Evolutionary conservation across 1,140 invertebrate genomes (phyloP).

Genomic region (Eumaeus atala): DNA sequence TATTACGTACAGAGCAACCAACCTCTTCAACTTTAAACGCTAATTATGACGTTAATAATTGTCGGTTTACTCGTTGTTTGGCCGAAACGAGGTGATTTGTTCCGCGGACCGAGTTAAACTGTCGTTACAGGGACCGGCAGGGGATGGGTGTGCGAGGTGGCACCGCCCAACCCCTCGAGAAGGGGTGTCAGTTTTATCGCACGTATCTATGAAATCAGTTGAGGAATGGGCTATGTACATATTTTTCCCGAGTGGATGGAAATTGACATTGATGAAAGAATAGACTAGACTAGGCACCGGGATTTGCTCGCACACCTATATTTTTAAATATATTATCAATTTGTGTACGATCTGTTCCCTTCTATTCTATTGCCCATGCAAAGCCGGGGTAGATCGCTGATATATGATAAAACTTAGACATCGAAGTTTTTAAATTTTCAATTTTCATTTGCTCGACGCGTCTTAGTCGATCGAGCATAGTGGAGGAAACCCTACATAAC

Average conservation of each 20-base stretch:
- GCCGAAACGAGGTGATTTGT: slow-evolving; percentile 50
- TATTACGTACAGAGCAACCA: neutral
- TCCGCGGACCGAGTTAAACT: slow-evolving; percentile 48
- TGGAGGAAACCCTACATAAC: too few relatives aligned
- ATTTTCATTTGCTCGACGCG: too few relatives aligned
- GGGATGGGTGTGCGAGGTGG: slow-evolving; percentile 28
- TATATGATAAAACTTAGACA: too few relatives aligned
- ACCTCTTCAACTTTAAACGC: slow-evolving; percentile 24
- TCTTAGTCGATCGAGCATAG: too few relatives aligned
- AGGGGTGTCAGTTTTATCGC: slow-evolving; percentile 21
- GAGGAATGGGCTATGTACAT: slow-evolving; percentile 6
- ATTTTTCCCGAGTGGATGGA: neutral
- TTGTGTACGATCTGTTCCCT: too few relatives aligned
- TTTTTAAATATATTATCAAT: too few relatives aligned
- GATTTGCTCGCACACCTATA: neutral
- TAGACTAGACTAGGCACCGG: neutral
- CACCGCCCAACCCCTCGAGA: slow-evolving; percentile 19
- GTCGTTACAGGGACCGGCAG: slow-evolving; percentile 34
- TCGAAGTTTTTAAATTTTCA: too few relatives aligned
- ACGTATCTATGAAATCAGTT: slow-evolving; percentile 16
- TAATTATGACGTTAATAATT: slow-evolving; percentile 40
- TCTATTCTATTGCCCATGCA: too few relatives aligned
- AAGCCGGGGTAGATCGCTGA: too few relatives aligned
- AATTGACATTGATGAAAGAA: slow-evolving; percentile 10
- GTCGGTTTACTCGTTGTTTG: slow-evolving; percentile 43